Base-by-base conservation (phyloP, 2,113 vertebrate species). In the Oenanthe oenanthe region DNA sequence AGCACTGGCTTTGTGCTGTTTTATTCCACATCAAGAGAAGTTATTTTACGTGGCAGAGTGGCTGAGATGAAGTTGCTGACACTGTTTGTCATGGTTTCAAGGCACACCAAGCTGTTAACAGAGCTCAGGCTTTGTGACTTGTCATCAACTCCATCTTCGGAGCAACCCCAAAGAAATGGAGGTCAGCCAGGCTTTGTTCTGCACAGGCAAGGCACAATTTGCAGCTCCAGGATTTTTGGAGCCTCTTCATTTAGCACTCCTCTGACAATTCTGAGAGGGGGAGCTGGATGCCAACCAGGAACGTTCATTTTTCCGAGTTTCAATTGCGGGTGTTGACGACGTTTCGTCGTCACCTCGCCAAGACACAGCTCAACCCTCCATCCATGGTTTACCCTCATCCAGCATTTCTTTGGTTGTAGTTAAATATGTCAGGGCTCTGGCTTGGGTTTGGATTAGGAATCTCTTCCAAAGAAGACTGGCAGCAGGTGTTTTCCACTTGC, bases 131-230 rank as follows among this genome's bases (percentile, higher is more conserved):
- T 95, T 13, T 38, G 84, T 28, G 84, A 10, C 67, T 95, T 93
- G 76, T 77, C 87, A 87, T 81, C 89, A 47, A 7, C 86, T 74
- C 17, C 72, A 9, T 86, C 61, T 80, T 6, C 15, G 2, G 29
- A 89, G 12, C 65, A 89, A 62, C 72, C 65, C 78, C 62, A 8
- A 45, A 47, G 60, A 47, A 58, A 86, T 8, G 34, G 63, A 84
- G 93, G 84, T 81, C 89, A 87, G 60, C 34, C 36, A 73, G 56
- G 7, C 84, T 92, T 86, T 86, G 56, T 84, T 92, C 87, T 31
- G 3, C 60, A 10, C 56, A 18, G 40, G 19, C 18, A 0, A 56
- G 40, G 42, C n/a, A 45, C 61, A 78, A 60, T 90, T 93, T 79
- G 73, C 66, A 71, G 66, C 38, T 82, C 85, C 25, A 10, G 18